These are phyloP conservation scores for Lycophotia porphyrea DNA, from an alignment of 2,888 invertebrate species.

Conservation along the genomic window DNA sequence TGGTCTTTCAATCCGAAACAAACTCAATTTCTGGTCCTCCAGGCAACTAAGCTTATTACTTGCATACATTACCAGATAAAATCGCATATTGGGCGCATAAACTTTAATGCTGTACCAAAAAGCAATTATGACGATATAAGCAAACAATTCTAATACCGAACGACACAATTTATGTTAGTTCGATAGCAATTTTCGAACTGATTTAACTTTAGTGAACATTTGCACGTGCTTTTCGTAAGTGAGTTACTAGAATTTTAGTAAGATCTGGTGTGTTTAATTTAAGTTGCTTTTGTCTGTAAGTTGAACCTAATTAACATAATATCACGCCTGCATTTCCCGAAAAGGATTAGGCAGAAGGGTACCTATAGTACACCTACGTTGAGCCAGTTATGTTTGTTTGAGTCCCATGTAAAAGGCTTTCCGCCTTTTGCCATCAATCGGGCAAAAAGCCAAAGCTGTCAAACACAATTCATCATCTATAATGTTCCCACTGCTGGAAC, in stretches of 20 bases:
- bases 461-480: too few relatives aligned
- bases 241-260: slow-evolving; percentile 5
- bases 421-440: too few relatives aligned
- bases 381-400: too few relatives aligned
- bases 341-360: too few relatives aligned
- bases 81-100: slow-evolving; percentile 41
- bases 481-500: too few relatives aligned
- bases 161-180: slow-evolving; percentile 37
- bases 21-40: background rate
- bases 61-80: slow-evolving; percentile 36
- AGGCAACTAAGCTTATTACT: background rate
- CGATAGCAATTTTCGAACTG: slow-evolving; percentile 49
- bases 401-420: too few relatives aligned
- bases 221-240: slow-evolving; percentile 44
- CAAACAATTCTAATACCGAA: slow-evolving; percentile 42
- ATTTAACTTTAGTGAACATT: slow-evolving; percentile 45
- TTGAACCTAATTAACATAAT: background rate
- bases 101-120: slow-evolving; percentile 25
- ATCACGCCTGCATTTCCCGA: too few relatives aligned
- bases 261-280: background rate
- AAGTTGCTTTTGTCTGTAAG: background rate
- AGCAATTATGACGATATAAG: slow-evolving; percentile 39
- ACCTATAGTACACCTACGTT: too few relatives aligned
- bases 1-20: background rate
- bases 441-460: too few relatives aligned